These are phyloP conservation scores for Netelia melanura DNA, from an alignment of 2,888 invertebrate genomes.

Conservation along the genomic window DNA sequence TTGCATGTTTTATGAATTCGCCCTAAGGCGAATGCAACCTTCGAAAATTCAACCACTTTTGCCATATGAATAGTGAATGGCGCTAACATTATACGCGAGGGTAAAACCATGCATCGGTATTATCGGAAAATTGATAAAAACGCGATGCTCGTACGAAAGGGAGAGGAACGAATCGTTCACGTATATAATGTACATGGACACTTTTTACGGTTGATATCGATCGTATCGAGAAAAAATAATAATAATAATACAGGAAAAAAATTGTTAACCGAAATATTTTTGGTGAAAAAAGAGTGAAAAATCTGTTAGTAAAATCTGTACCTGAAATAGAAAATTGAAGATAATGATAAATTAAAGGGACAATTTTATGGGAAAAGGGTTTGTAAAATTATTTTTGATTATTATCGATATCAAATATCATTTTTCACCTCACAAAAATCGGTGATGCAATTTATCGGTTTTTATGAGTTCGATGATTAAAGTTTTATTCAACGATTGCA, in stretches of 20 bases:
- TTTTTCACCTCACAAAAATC: too few relatives aligned
- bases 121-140: not conserved
- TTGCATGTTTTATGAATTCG: constrained; percentile 19
- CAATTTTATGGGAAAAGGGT: not conserved
- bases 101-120: not conserved
- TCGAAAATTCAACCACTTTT: constrained; percentile 24
- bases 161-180: not conserved
- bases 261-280: not conserved
- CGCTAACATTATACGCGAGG: not conserved
- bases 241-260: not conserved
- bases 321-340: not conserved
- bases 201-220: not conserved
- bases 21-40: not conserved
- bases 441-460: too few relatives aligned
- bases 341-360: not conserved
- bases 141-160: not conserved
- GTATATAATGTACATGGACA: not conserved
- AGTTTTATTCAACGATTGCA: not conserved
- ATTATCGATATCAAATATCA: not conserved
- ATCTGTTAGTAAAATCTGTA: too few relatives aligned
- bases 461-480: not conserved
- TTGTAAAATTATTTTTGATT: not conserved
- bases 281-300: too few relatives aligned
- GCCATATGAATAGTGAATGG: constrained; percentile 6
- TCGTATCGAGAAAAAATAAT: not conserved